A percentile compares a stretch with the other conserved stretches of the same genome.
These are phyloP conservation scores for Protobothrops mucrosquamatus DNA, from an alignment of 2,113 vertebrate genomes.

Conservation along the genomic window DNA sequence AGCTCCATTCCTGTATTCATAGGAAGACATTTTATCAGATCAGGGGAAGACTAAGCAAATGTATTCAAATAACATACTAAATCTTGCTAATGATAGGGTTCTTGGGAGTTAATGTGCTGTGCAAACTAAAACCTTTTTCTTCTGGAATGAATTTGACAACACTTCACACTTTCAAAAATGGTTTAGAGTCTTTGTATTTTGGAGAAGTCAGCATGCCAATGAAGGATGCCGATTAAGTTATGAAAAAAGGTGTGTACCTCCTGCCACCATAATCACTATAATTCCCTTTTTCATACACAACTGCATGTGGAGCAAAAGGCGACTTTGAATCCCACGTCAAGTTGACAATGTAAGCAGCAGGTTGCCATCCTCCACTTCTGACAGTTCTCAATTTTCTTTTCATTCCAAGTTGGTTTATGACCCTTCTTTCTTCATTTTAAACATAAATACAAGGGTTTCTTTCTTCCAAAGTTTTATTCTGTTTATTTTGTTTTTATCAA, in stretches of 20 bases:
- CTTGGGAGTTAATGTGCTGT: background rate
- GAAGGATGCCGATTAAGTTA: background rate
- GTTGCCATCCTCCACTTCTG: background rate
- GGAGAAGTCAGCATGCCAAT: background rate
- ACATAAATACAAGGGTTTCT: slow-evolving; percentile 6
- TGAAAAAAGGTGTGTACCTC: background rate
- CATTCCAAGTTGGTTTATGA: slow-evolving; percentile 10
- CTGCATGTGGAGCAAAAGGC: background rate
- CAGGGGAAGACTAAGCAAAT: background rate
- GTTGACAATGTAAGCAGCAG: slow-evolving; percentile 10
- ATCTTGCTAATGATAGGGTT: background rate
- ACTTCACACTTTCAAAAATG: background rate
- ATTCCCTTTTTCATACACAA: slow-evolving; percentile 25
- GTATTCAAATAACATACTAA: background rate
- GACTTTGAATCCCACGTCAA: slow-evolving; percentile 3
- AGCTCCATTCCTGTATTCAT: background rate
- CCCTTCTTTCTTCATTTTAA: background rate
- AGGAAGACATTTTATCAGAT: background rate
- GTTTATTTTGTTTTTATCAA: background rate
- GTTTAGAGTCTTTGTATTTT: background rate
- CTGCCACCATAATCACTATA: background rate
- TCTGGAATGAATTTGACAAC: background rate
- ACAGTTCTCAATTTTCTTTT: slow-evolving; percentile 8
- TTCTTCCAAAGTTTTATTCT: slow-evolving; percentile 38
- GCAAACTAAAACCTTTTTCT: background rate